Conservation (phyloP, 2,113 vertebrate genomes). For the Indicator indicator region DNA sequence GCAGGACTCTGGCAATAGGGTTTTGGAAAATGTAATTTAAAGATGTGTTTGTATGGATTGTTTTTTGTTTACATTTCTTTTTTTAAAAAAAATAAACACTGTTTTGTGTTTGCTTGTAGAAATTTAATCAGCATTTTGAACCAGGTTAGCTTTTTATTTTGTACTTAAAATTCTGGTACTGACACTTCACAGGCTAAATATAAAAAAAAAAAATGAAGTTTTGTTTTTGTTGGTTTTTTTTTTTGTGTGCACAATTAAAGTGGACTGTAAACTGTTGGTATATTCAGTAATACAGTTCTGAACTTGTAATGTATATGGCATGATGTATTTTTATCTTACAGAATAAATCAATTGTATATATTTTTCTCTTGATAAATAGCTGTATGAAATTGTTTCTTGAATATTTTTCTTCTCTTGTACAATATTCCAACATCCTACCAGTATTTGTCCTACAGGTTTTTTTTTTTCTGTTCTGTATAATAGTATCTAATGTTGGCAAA, state of each 20-base stretch:
- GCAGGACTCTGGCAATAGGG: conserved; percentile 80
- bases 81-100: conserved; percentile 75
- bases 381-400: conserved; percentile 98
- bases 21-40: conserved; percentile 81
- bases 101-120: conserved; percentile 87
- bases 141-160: conserved; percentile 83
- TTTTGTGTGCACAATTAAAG: conserved; percentile 93
- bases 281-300: conserved; percentile 85
- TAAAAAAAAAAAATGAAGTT: conserved; percentile 72
- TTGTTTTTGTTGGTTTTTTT: conserved; percentile 58
- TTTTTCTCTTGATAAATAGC: conserved; percentile 98
- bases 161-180: conserved; percentile 86
- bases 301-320: conserved; percentile 98
- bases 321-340: conserved; percentile 99
- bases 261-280: conserved; percentile 87
- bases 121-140: conserved; percentile 81
- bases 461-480: conserved; percentile 93
- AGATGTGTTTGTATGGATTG: conserved; percentile 83
- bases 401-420: conserved; percentile 99
- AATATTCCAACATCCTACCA: conserved; percentile 94
- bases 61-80: conserved; percentile 89
- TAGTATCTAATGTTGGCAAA: conserved; percentile 88
- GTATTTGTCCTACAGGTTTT: conserved; percentile 90
- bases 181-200: conserved; percentile 89
- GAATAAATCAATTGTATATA: conserved; percentile 99